Conservation (phyloP, 2,888 invertebrate genomes). For the Pollenia amentaria region DNA sequence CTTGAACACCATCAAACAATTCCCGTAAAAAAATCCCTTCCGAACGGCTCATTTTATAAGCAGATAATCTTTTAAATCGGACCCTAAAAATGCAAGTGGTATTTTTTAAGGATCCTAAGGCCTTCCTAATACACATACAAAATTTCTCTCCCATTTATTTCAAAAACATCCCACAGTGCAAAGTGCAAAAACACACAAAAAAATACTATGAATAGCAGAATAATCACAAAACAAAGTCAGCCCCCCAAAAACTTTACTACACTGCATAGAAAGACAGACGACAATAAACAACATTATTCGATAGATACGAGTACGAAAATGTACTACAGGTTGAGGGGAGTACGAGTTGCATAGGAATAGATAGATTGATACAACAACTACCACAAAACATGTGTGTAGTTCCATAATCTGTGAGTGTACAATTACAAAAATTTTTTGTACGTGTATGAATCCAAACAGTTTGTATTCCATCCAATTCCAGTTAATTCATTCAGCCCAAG, state of each 20-base stretch:
- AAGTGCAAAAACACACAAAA: constrained; percentile 38
- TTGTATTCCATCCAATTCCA: constrained; percentile 53
- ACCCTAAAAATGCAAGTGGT: too few species aligned
- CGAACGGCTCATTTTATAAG: too few species aligned
- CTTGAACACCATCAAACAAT: too few species aligned
- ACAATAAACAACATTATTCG: background rate
- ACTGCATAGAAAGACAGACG: background rate
- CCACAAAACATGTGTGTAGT: background rate
- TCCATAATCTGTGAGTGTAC: constrained; percentile 35
- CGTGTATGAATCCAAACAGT: constrained; percentile 31
- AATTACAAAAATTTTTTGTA: constrained; percentile 4
- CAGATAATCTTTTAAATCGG: too few species aligned
- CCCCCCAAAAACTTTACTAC: constrained; percentile 59
- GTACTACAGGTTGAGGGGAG: constrained; percentile 34
- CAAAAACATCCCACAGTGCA: background rate
- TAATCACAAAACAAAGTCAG: constrained; percentile 52
- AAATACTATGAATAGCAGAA: constrained; percentile 30
- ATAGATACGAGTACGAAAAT: constrained; percentile 16
- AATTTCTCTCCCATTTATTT: too few species aligned
- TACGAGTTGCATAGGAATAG: constrained; percentile 3
- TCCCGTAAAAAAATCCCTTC: too few species aligned
- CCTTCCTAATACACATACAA: too few species aligned
- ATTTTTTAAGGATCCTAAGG: too few species aligned
- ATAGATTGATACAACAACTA: background rate
- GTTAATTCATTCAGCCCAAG: constrained; percentile 49